Evolutionary conservation across 2,113 vertebrate species (phyloP), one percentile per base, ranked within the genome.

Genomic region (Plotosus lineatus): DNA sequence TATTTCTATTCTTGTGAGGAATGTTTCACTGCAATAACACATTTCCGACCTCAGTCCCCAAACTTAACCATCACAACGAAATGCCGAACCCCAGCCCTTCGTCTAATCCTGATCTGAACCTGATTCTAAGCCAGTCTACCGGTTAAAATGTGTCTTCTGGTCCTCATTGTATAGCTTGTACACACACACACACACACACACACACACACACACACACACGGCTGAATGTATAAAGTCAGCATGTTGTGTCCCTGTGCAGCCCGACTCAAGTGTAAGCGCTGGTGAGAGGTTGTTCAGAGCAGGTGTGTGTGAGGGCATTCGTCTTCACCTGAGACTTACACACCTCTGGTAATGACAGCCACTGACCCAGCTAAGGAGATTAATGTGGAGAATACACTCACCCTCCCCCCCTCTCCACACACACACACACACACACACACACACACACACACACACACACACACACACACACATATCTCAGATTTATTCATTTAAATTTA

Each of bases 321-420:
- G 78, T 82, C 55, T 74, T 82, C 81, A 88, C 83, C 75, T 73
- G 44, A 75, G 87, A 89, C 85, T 90, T 90, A 61, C 76, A 78
- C 60, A 81, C 78, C 81, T 75, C 58, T 74, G 48, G 76, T 81
- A 83, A 83, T 72, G 75, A 79, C 80, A 90, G 86, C 83, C 87
- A 80, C 74, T 78, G 88, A 79, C 88, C 75, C 84, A 91, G 87
- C 91, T 87, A 87, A 92, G 91, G 91, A 92, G 92, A 93, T 93
- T 91, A 92, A 85, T 63, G 69, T 60, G 74, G 81, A 72, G 69
- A 50, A 17, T 11, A 17, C 28, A 5, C 58, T 9, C 58, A n/a
- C 33, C 31, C 63, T 26, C n/a, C n/a, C n/a, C n/a, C n/a, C n/a
- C n/a, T n/a, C n/a, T n/a, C n/a, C 44, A 48, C 76, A 66, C 77